Evolutionary conservation across 2,797 vertebrate species (phyloP).

Genomic region (Huso huso): DNA sequence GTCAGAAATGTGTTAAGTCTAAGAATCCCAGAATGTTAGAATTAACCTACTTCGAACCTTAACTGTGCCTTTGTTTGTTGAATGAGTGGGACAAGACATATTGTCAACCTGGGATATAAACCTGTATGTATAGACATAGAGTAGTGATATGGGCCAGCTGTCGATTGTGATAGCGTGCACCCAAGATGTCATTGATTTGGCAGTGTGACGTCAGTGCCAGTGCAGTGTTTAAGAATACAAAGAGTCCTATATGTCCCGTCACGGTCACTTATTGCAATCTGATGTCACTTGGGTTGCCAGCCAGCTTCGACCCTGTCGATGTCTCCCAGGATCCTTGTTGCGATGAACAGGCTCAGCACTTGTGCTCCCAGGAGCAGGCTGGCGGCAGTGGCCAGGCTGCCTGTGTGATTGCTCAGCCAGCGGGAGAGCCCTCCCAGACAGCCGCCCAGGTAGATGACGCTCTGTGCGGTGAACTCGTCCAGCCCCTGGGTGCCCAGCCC

Average conservation of each 20-base stretch:
- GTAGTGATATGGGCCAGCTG: no score
- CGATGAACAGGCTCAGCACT: slow-evolving; percentile 52
- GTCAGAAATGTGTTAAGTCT: no score
- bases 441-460: slow-evolving; percentile 60
- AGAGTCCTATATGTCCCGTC: neutral
- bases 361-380: slow-evolving; percentile 48
- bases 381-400: slow-evolving; percentile 23
- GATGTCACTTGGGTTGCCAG: neutral
- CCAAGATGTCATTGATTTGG: no score
- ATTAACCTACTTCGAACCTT: no score
- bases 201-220: no score
- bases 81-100: no score
- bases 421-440: slow-evolving; percentile 59
- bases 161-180: no score
- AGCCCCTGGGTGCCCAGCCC: slow-evolving; percentile 57
- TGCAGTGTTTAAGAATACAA: no score
- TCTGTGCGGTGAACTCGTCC: slow-evolving; percentile 49
- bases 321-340: slow-evolving; percentile 47
- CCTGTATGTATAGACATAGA: no score
- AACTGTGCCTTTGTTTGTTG: no score
- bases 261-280: neutral
- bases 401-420: slow-evolving; percentile 58
- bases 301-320: slow-evolving; percentile 41
- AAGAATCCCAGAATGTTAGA: no score
- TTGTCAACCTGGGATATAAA: no score